These are phyloP conservation scores for Peucedramus taeniatus DNA, from an alignment of 2,113 vertebrate genomes.

Conservation along the genomic window DNA sequence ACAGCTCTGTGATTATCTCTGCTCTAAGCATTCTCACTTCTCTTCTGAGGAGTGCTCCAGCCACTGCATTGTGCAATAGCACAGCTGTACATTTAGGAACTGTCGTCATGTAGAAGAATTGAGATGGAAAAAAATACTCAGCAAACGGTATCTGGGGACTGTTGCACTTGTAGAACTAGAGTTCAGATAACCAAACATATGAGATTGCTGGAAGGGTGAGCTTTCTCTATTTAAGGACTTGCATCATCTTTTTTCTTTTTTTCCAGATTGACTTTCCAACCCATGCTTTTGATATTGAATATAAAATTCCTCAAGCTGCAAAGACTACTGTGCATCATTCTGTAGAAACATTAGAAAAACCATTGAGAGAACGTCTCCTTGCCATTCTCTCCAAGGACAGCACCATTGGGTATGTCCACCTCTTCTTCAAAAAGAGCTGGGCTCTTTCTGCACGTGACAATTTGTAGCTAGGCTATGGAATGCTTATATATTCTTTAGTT, in stretches of 20 bases:
- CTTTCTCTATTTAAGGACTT: background rate
- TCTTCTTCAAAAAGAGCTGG: background rate
- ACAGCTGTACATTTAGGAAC: background rate
- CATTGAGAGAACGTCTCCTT: constrained; percentile 79
- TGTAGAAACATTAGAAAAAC: constrained; percentile 83
- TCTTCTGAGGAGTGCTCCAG: background rate
- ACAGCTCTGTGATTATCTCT: background rate
- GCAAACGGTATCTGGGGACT: background rate
- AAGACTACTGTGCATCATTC: constrained; percentile 65
- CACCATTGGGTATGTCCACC: constrained; percentile 79
- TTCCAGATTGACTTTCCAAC: constrained; percentile 90
- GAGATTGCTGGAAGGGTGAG: background rate
- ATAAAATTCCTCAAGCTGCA: constrained; percentile 80
- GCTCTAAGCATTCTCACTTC: background rate
- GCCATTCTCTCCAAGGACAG: constrained; percentile 83
- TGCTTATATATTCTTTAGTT: background rate
- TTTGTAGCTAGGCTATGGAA: background rate
- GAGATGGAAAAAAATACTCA: background rate
- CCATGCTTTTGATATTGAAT: constrained; percentile 81
- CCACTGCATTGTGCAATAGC: background rate
- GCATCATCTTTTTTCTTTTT: background rate
- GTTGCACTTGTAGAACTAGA: background rate
- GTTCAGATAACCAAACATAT: background rate
- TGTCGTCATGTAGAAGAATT: background rate
- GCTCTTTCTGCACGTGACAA: background rate